phyloP scores from a whole-genome alignment of 2,888 invertebrate genomes.

The Lasius platythorax region DNA sequence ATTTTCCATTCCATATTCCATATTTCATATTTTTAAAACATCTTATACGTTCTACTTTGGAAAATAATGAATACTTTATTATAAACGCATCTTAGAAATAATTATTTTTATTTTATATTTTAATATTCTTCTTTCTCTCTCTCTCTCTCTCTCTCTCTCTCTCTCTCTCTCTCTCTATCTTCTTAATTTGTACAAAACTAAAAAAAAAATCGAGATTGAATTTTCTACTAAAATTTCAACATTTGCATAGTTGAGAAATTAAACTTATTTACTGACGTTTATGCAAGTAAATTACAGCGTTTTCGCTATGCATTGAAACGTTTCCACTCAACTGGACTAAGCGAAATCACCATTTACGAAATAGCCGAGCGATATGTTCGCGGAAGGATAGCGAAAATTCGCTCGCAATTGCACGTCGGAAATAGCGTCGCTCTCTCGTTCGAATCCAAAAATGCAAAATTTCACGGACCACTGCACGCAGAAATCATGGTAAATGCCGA shows the following conservation, averaged over 20 bases:
- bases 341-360: constrained; percentile 46
- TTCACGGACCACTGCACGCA: constrained; percentile 44
- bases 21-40: neutral
- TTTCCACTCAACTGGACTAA: constrained; percentile 32
- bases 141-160: neutral
- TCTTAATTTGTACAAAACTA: too few species aligned
- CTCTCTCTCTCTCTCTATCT: too few species aligned
- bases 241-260: neutral
- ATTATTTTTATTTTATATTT: neutral
- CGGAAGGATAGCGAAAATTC: constrained; percentile 30
- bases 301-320: constrained; percentile 4
- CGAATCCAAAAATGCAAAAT: constrained; percentile 54
- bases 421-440: constrained; percentile 35
- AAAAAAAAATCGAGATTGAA: neutral
- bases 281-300: constrained; percentile 25
- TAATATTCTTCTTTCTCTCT: neutral
- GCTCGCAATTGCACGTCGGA: constrained; percentile 50
- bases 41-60: neutral
- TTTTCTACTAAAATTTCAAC: neutral
- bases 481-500: constrained; percentile 36
- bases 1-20: too few species aligned
- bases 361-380: constrained; percentile 31
- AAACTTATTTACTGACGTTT: constrained; percentile 24
- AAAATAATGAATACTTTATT: neutral
- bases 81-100: neutral